Evolutionary conservation across 1,140 invertebrate species (phyloP), one percentile per base, ranked within the genome.

Genomic region (Drosophila prosaltans): DNA sequence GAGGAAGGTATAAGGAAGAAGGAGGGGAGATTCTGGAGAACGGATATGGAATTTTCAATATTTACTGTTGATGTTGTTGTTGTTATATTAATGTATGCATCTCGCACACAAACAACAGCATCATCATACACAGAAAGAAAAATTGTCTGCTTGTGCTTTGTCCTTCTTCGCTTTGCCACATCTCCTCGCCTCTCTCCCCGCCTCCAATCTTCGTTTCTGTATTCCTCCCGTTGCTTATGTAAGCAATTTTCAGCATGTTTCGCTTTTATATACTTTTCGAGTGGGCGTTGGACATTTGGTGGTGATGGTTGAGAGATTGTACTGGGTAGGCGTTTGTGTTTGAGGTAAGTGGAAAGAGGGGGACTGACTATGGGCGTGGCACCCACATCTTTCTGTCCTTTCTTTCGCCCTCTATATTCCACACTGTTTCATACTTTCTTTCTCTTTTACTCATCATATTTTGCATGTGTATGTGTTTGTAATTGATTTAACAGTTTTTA

Each of bases 31-130:
- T 78, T 81, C 70, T 79, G 86, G 71, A 88, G 72, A 80, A 78
- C 76, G 84, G 84, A 88, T 89, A 88, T 90, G 80, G 77, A 89
- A 88, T 88, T 88, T 88, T 88, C 74, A 81, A 89, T 89, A 88
- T 88, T 88, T 88, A 90, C 80, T 67, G 77, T 83, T 72, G 67
- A 58, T 75, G 65, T 69, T 48, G 45, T 48, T 48, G 16, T 26
- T 51, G 45, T 51, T 51, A 26, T 77, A 68, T 83, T 83, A 90
- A 84, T 89, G 77, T 78, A 89, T 90, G 84, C 84, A 89, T 41
- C 78, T 62, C 55, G 24, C 70, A 65, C 74, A 73, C 60, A 79
- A 51, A 69, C 32, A 69, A 30, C 69, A 32, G 57, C 41, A 64
- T n/a, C 62, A 43, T 65, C 5, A 69, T 32, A 65, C 43, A 70